Conservation (phyloP, 2,888 invertebrate genomes). For the Hemicrepidius hirtus region DNA sequence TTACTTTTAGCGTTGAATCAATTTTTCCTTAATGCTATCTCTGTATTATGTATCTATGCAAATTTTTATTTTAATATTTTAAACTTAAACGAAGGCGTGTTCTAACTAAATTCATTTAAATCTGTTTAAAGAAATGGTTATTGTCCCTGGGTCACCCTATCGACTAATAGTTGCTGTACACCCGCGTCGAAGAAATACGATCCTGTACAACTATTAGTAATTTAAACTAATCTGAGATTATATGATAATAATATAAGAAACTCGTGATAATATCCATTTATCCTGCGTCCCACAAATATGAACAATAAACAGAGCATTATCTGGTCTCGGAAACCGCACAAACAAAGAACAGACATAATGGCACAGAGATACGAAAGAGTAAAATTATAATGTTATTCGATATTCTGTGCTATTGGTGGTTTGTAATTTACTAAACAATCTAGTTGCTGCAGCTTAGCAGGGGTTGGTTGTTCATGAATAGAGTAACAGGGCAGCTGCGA, state of each 20-base stretch:
- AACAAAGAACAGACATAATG: slow-evolving; percentile 16
- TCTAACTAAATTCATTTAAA: too few relatives aligned
- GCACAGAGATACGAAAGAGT: slow-evolving; percentile 28
- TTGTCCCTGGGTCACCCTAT: too few relatives aligned
- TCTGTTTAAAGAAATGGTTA: too few relatives aligned
- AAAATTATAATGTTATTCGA: slow-evolving; percentile 58
- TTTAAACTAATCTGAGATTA: too few relatives aligned
- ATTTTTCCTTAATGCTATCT: too few relatives aligned
- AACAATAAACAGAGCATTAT: not conserved
- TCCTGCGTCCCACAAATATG: not conserved
- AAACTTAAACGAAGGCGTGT: too few relatives aligned
- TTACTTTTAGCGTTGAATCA: too few relatives aligned
- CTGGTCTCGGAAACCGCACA: slow-evolving; percentile 8
- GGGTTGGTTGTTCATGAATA: slow-evolving; percentile 46
- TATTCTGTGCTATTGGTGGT: slow-evolving; percentile 53
- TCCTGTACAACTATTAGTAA: too few relatives aligned
- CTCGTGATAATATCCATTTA: not conserved
- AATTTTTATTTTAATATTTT: too few relatives aligned
- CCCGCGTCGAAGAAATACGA: too few relatives aligned
- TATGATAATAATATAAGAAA: not conserved
- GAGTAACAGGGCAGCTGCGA: slow-evolving; percentile 47
- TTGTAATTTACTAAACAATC: slow-evolving; percentile 50
- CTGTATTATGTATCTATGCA: too few relatives aligned
- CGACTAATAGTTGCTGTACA: too few relatives aligned
- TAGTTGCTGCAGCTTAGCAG: slow-evolving; percentile 45